Evolutionary conservation across 2,888 invertebrate genomes (phyloP).

Genomic region (Chymomyza procnemis): DNA sequence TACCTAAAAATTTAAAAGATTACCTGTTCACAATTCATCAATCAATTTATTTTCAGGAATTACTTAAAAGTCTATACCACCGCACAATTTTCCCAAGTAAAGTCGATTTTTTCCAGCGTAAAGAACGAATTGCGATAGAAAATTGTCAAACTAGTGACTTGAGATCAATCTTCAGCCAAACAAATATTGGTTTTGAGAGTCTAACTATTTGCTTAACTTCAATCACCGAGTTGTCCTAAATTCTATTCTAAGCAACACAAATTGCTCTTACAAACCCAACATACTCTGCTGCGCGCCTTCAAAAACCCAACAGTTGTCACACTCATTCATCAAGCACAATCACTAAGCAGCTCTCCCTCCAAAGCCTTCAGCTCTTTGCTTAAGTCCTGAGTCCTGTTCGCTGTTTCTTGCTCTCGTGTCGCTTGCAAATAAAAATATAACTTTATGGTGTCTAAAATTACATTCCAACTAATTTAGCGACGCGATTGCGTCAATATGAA

Average conservation of each 20-base stretch:
- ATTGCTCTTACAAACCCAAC: conserved; percentile 17
- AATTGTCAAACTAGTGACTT: too few species aligned
- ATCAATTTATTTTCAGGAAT: too few species aligned
- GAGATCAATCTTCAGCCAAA: too few species aligned
- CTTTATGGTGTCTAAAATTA: conserved; percentile 56
- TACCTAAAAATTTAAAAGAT: too few species aligned
- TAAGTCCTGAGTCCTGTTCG: neutral
- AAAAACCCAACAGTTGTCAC: neutral
- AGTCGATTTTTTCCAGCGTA: too few species aligned
- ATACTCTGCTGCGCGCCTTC: neutral
- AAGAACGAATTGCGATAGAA: too few species aligned
- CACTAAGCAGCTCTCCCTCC: conserved; percentile 6
- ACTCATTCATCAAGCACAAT: conserved; percentile 22
- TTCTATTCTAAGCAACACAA: neutral
- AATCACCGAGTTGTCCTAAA: too few species aligned
- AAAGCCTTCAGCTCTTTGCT: neutral
- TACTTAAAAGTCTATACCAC: too few species aligned
- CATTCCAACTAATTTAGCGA: conserved; percentile 54
- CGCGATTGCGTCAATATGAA: conserved; percentile 56
- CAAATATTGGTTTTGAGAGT: too few species aligned
- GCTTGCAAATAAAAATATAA: conserved; percentile 23
- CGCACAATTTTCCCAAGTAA: too few species aligned
- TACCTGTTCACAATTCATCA: too few species aligned
- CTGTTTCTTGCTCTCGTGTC: neutral
- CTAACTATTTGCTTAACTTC: too few species aligned